phyloP scores from a whole-genome alignment of 2,113 vertebrate genomes.

The Caretta caretta region DNA sequence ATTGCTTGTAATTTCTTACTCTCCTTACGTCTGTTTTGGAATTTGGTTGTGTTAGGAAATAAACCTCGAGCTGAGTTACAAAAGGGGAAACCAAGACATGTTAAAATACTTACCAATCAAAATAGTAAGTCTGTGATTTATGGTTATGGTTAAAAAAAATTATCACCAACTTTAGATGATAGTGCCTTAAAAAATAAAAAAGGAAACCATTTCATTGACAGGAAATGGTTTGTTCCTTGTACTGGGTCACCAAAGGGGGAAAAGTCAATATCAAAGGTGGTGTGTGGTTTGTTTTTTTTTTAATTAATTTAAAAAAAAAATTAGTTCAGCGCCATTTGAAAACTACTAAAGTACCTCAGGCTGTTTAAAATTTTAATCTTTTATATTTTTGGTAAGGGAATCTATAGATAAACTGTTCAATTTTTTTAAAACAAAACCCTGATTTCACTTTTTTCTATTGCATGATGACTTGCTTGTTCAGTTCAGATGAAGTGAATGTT shows the following conservation, averaged over 20 bases:
- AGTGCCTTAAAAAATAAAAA: neutral
- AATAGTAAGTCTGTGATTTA: neutral
- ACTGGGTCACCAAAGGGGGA: neutral
- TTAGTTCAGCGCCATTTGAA: neutral
- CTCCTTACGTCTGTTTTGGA: constrained; percentile 57
- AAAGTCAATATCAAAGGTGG: neutral
- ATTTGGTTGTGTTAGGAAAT: constrained; percentile 38
- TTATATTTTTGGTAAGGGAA: neutral
- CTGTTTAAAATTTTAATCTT: neutral
- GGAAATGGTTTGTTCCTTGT: neutral
- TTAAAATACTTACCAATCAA: constrained; percentile 25
- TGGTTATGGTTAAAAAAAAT: neutral
- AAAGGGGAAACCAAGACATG: neutral
- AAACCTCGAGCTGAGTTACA: constrained; percentile 29
- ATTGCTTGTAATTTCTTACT: constrained; percentile 62
- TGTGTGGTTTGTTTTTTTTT: neutral
- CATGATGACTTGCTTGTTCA: neutral
- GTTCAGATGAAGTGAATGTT: neutral
- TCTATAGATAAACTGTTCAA: neutral
- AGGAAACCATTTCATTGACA: neutral
- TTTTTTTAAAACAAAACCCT: neutral
- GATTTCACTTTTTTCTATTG: neutral
- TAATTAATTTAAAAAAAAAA: neutral
- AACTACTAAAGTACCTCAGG: neutral
- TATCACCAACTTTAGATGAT: neutral